These are phyloP conservation scores for Coenonympha glycerion DNA, from an alignment of 2,888 invertebrate species.

Conservation along the genomic window DNA sequence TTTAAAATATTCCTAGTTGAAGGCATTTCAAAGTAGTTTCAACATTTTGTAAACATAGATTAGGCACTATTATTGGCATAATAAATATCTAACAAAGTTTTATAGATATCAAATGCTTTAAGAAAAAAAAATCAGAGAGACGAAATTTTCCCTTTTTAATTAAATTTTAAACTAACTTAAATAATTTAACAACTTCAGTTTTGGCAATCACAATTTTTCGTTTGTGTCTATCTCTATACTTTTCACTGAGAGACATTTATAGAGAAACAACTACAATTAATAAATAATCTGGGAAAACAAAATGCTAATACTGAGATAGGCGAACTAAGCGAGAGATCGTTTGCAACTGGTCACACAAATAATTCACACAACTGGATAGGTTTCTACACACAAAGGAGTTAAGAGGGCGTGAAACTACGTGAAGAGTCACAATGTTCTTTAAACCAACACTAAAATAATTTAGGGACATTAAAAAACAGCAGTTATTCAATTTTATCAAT, in stretches of 20 bases:
- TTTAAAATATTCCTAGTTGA: too few species aligned
- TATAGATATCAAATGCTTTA: too few species aligned
- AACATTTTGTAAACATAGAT: too few species aligned
- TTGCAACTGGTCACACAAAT: conserved; percentile 6
- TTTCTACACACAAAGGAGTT: neutral
- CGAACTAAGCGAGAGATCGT: conserved; percentile 17
- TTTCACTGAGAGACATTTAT: conserved; percentile 6
- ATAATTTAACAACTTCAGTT: neutral
- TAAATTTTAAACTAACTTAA: conserved; percentile 10
- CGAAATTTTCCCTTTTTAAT: neutral
- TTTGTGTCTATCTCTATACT: neutral
- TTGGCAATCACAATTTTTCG: neutral
- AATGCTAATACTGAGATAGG: neutral
- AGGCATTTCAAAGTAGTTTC: too few species aligned
- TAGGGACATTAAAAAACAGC: neutral
- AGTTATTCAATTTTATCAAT: neutral
- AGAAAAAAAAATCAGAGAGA: too few species aligned
- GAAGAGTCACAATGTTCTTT: conserved; percentile 2
- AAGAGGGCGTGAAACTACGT: conserved; percentile 11
- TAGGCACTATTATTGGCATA: too few species aligned
- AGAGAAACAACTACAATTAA: neutral
- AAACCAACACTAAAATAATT: neutral
- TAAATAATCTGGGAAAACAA: neutral
- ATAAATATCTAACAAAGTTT: too few species aligned
- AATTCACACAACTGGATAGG: neutral